Percentiles rank a stretch among this genome's conserved stretches.
phyloP scores from a whole-genome alignment of 1,140 invertebrate genomes.

The Vanessa tameamea region DNA sequence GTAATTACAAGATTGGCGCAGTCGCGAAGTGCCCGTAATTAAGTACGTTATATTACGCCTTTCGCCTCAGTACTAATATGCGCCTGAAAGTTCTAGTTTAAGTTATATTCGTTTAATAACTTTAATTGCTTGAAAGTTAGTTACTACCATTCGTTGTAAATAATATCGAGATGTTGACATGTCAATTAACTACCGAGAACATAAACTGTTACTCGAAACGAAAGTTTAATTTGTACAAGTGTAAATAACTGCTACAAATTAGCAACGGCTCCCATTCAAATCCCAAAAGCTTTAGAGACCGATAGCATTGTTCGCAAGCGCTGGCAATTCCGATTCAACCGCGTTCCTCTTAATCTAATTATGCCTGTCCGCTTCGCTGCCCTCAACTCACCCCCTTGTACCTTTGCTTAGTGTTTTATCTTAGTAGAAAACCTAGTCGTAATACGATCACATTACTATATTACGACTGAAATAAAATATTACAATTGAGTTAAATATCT shows the following conservation, averaged over 20 bases:
- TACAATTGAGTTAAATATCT: not conserved
- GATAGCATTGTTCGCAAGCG: conserved; percentile 60
- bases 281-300: conserved; percentile 60
- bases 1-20: conserved; percentile 75
- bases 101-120: conserved; percentile 7
- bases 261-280: conserved; percentile 52
- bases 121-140: not conserved
- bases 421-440: not conserved
- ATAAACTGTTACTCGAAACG: not conserved
- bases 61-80: conserved; percentile 40
- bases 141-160: not conserved
- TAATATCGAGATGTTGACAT: not conserved
- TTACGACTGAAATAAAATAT: not conserved
- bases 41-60: conserved; percentile 71
- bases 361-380: conserved; percentile 67
- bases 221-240: conserved; percentile 22
- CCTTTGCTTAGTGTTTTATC: conserved; percentile 5
- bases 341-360: conserved; percentile 75
- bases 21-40: conserved; percentile 72
- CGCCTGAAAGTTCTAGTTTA: conserved; percentile 29
- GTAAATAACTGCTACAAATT: conserved; percentile 41
- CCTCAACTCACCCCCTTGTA: conserved; percentile 54
- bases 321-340: conserved; percentile 55
- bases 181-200: not conserved
- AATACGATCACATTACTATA: not conserved